These are phyloP conservation scores for Lordiphosa mommai DNA, from an alignment of 1,140 invertebrate genomes.

Conservation along the genomic window DNA sequence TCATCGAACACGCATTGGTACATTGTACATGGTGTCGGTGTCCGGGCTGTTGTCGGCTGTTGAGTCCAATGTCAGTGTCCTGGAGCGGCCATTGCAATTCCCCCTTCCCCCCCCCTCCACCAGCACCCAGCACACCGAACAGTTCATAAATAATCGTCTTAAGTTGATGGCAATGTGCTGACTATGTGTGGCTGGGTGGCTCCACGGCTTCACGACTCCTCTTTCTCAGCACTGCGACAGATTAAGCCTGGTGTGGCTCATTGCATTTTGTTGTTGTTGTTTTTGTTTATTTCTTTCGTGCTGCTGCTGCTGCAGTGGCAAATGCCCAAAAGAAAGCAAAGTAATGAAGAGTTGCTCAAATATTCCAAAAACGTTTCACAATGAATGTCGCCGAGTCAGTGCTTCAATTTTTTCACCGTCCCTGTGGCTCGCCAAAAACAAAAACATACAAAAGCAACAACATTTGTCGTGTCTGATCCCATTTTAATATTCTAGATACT, in stretches of 20 bases:
- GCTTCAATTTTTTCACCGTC: slow-evolving; percentile 65
- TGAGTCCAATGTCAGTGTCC: slow-evolving; percentile 60
- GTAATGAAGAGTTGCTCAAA: slow-evolving; percentile 43
- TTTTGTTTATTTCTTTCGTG: neutral
- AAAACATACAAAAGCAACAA: slow-evolving; percentile 12
- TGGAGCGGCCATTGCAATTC: slow-evolving; percentile 54
- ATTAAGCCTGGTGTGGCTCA: slow-evolving; percentile 37
- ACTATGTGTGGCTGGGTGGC: slow-evolving; percentile 48
- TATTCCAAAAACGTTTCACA: slow-evolving; percentile 72
- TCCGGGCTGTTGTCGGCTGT: slow-evolving; percentile 32
- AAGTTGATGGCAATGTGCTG: slow-evolving; percentile 69
- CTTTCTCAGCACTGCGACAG: slow-evolving; percentile 37
- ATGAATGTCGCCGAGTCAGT: slow-evolving; percentile 73
- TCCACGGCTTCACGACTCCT: neutral
- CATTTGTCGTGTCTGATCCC: slow-evolving; percentile 72
- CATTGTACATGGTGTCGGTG: slow-evolving; percentile 63
- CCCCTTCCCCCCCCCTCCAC: neutral
- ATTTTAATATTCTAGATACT: slow-evolving; percentile 80
- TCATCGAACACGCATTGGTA: slow-evolving; percentile 79
- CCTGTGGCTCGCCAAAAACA: slow-evolving; percentile 1
- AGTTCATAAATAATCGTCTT: slow-evolving; percentile 79
- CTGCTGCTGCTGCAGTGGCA: slow-evolving; percentile 15
- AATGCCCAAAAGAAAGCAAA: slow-evolving; percentile 53
- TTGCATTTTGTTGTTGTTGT: slow-evolving; percentile 30
- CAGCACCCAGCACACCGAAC: slow-evolving; percentile 22